Base-by-base conservation (phyloP, 2,888 invertebrate genomes). In the Tanytarsus gracilentus region DNA sequence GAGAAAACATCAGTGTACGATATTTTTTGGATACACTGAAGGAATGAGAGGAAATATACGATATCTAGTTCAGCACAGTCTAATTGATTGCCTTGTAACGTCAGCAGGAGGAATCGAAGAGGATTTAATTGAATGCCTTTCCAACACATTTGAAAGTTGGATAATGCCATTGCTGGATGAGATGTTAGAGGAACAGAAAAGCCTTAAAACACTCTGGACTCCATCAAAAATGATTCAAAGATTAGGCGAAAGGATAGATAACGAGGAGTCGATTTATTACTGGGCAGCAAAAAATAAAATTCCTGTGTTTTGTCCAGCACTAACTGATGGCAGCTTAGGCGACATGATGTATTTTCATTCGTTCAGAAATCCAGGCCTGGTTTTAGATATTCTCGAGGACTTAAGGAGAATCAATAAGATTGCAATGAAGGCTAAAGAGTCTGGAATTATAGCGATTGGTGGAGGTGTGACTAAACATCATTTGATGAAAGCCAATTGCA, bases 281-380 rank as follows among this genome's bases (percentile, higher is more conserved):
- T 98, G 97, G 97, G 93, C 96, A 16, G 87, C 91, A 66, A 90
- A 86, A 71, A 96, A 99, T 73, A 85, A 92, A 69, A 99, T 99
- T 70, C 99, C 99, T 0, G 88, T 99, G 0, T 99, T 92, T 71
- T 91, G 96, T 75, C 99, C 99, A 0, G 98, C 97, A 0, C 75
- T 99, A 63, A 99, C 99, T 27, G 99, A 99, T 76, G 99, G 99
- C 1, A 95, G 95, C 65, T 76, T 90, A 63, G 96, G 99, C 0
- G 99, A 99, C 71, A 98, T 99, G 97, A 89, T 99, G 83, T 99
- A 93, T 72, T 96, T 99, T 70, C 98, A 99, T 75, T 93, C 97
- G 0, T 59, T 58, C 70, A 86, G 85, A 66, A 88, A 88, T 70
- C 93, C 97, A 1, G 98, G 97, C 1, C 78, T 99, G 7, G 78